Conservation (phyloP, 2,888 invertebrate genomes). For the Eilema sororculum region DNA sequence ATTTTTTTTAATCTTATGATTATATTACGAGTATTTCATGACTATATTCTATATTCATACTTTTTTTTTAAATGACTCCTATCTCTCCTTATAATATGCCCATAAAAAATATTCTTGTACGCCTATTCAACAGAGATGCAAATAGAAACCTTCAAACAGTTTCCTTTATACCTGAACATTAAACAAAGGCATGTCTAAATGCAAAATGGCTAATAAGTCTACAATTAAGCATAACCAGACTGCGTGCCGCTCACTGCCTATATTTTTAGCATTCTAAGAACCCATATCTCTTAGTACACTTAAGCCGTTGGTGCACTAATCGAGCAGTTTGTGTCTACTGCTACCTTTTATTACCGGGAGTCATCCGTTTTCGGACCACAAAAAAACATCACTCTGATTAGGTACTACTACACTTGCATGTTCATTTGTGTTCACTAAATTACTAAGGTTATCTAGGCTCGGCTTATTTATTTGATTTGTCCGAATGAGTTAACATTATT, state of each 20-base stretch:
- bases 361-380: neutral
- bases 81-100: too few species aligned
- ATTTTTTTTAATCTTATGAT: too few species aligned
- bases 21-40: too few species aligned
- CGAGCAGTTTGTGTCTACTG: conserved; percentile 10
- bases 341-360: conserved; percentile 2
- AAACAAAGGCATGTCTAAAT: conserved; percentile 11
- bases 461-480: neutral
- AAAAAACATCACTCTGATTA: neutral
- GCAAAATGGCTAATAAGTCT: conserved; percentile 16
- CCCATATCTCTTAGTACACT: conserved; percentile 19
- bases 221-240: conserved; percentile 27
- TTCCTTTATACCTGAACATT: conserved; percentile 5
- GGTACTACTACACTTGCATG: too few species aligned
- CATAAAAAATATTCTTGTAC: neutral
- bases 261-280: conserved; percentile 26
- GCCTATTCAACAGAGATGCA: conserved; percentile 5
- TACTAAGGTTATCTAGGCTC: neutral
- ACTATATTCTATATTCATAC: too few species aligned
- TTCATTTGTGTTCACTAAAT: neutral
- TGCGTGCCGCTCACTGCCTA: conserved; percentile 19
- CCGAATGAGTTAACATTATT: neutral
- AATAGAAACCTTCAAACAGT: conserved; percentile 15
- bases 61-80: too few species aligned
- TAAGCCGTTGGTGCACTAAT: conserved; percentile 9